Base-by-base conservation (phyloP, 2,113 vertebrate species). In the Sinosuthora webbiana region DNA sequence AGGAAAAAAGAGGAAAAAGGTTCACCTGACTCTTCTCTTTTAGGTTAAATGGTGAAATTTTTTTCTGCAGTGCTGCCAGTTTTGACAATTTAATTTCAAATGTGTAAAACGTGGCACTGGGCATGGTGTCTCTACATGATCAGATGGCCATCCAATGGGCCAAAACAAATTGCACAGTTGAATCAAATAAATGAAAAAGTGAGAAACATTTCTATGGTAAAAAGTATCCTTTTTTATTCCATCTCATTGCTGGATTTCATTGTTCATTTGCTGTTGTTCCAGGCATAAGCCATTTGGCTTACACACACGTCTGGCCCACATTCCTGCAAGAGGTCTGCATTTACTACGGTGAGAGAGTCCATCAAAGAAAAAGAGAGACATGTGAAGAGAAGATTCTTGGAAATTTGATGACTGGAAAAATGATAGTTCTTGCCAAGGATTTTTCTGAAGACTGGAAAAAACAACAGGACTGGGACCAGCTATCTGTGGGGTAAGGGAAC, bases 401-500 rank as follows among this genome's bases (percentile, higher is more conserved):
- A 96, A 96, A 96, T 93, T 80, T 84, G 88, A 90, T 82, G 96
- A 95, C 84, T 95, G 95, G 88, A 97, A 98, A 97, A 95, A 94
- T 94, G 57, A 77, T 70, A 89, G 45, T 96, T 95, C 83, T 97
- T 97, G 97, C 96, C 97, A 98, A 95, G 79, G 90, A 93, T 96
- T 97, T 97, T 97, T 98, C 82, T 96, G 84, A 95, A 94, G 95
- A 95, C 80, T 95, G 81, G 93, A 96, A 97, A 96, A 96, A 97
- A 97, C 94, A 96, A 93, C 93, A 97, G 68, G 71, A 64, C 94
- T 68, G 81, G 91, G 83, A 94, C 78, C 90, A 96, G 94, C 91
- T 95, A 75, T 95, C 94, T 97, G 93, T 96, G 87, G 95, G 92
- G 90, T 84, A 95, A 94, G 82, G 56, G 93, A 94, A 94, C 89